Conservation (phyloP, 2,113 vertebrate species). For the Burhinus bistriatus region DNA sequence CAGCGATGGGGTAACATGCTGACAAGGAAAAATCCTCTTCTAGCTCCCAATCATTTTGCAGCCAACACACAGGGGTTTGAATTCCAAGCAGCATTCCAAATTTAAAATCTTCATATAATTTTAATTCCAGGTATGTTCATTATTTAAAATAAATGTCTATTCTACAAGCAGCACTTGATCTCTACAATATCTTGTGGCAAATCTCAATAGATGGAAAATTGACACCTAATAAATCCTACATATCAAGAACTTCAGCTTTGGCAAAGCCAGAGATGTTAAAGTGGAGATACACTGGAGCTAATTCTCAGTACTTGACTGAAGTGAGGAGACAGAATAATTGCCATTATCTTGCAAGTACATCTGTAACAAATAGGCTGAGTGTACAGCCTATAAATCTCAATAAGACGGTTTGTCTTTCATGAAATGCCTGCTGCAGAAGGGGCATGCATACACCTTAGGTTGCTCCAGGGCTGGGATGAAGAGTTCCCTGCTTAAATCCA, state of each 20-base stretch:
- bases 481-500: not conserved
- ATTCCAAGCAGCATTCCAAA: not conserved
- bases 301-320: not conserved
- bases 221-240: not conserved
- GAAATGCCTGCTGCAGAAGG: not conserved
- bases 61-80: not conserved
- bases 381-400: not conserved
- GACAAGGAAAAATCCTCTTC: not conserved
- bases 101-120: not conserved
- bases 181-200: not conserved
- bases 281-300: not conserved
- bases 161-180: not conserved
- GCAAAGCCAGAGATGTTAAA: not conserved
- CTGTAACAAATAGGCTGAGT: not conserved
- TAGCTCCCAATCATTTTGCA: not conserved
- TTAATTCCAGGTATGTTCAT: not conserved
- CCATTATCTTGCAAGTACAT: too few relatives aligned
- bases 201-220: rapidly evolving
- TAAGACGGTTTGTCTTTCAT: not conserved
- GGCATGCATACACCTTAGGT: not conserved
- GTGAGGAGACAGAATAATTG: not conserved
- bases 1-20: not conserved
- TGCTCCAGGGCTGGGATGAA: not conserved
- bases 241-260: not conserved
- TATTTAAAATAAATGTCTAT: not conserved